These are phyloP conservation scores for Camponotus vicinus DNA, from an alignment of 1,140 invertebrate species.

Conservation along the genomic window DNA sequence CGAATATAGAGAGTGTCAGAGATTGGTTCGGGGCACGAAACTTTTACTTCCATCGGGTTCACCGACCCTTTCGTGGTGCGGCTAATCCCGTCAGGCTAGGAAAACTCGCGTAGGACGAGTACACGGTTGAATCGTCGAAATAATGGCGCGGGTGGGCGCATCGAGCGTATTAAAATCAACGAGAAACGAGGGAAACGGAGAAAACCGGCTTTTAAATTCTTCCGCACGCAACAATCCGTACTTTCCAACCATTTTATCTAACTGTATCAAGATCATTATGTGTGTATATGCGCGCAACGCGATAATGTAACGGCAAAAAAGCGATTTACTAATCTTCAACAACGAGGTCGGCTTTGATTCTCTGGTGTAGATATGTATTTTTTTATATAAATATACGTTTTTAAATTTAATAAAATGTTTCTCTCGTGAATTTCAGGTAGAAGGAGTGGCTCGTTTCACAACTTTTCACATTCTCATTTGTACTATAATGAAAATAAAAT, in stretches of 20 bases:
- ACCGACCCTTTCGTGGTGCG: conserved; percentile 24
- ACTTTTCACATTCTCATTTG: not conserved
- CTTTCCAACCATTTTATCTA: conserved; percentile 25
- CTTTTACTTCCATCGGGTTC: conserved; percentile 58
- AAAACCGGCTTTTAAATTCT: conserved; percentile 32
- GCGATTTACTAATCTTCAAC: not conserved
- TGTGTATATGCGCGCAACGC: too few relatives aligned
- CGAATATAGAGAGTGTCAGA: conserved; percentile 1
- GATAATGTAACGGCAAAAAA: conserved; percentile 36
- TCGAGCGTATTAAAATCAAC: conserved; percentile 5
- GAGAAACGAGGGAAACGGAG: not conserved
- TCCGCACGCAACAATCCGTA: not conserved
- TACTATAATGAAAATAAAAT: not conserved
- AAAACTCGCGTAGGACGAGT: conserved; percentile 45
- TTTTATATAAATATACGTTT: not conserved
- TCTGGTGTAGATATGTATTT: not conserved
- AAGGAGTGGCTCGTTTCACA: not conserved
- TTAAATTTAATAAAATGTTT: conserved; percentile 8
- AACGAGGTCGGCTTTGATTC: conserved; percentile 9
- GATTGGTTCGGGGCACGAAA: conserved; percentile 16
- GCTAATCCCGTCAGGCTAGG: conserved; percentile 34
- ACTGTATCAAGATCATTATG: conserved; percentile 33
- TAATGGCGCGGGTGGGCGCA: conserved; percentile 29
- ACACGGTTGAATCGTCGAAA: conserved; percentile 51
- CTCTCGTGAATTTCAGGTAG: not conserved